Evolutionary conservation across 2,113 vertebrate species (phyloP), one percentile per base, ranked within the genome.

Genomic region (Phalacrocorax carbo): DNA sequence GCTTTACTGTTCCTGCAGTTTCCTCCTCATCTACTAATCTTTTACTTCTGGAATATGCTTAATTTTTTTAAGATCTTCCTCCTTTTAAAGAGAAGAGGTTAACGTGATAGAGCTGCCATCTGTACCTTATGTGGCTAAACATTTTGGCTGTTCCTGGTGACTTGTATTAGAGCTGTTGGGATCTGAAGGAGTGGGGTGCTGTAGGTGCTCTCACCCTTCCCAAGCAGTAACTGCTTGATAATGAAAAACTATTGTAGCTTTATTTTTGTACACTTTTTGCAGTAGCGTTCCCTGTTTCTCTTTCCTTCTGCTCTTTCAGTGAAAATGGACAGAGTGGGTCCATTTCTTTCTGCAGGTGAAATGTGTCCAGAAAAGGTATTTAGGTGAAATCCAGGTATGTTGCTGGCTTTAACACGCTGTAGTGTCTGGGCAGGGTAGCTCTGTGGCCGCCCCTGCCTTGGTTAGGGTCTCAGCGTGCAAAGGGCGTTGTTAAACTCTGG

Each of bases 381-480:
- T 25, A 77, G 36, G 9, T 62, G 12, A 30, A 16, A n/a, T 44
- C 22, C n/a, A n/a, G 36, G 3, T 38, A 2, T 3, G 0, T 7
- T 75, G n/a, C n/a, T 76, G 57, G 27, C 11, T 36, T 68, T 54
- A 7, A 10, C 2, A 0, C 46, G 38, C 21, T 70, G 48, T 22
- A 26, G 29, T 12, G 6, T 5, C 36, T 55, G 62, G 25, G 46
- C 36, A 51, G 0, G 42, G 68, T 36, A 34, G 30, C 44, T 80
- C 62, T 54, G 61, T 40, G 68, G 18, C 44, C 80, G 69, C 13
- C 38, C 29, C 58, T 73, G 20, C 65, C 65, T 6, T 2, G 26
- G 7, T 40, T 49, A 36, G 61, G n/a, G 8, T 26, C 65, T 72
- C 3, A 1, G 11, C 0, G 0, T 62, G 40, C 30, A 17, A 0